Evolutionary conservation across 2,113 vertebrate genomes (phyloP).

Genomic region (Ondatra zibethicus): DNA sequence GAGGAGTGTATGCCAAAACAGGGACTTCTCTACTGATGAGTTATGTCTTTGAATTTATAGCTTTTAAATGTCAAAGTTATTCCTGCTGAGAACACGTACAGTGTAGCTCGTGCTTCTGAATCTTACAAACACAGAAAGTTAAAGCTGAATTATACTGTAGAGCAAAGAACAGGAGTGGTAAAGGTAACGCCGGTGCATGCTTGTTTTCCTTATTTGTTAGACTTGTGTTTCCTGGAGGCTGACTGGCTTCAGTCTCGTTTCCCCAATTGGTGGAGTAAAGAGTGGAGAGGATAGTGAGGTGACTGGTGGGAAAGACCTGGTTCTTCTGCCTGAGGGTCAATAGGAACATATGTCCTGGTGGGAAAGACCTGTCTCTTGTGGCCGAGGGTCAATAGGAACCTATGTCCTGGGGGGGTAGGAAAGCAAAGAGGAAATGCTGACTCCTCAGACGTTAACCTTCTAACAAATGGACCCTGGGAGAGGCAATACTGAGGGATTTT

Average conservation of each 20-base stretch:
- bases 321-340: neutral
- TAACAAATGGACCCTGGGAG: neutral
- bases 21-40: neutral
- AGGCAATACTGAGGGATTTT: neutral
- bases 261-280: slow-evolving; percentile 4
- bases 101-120: slow-evolving; percentile 14
- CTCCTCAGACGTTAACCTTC: neutral
- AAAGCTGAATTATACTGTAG: slow-evolving; percentile 11
- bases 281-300: neutral
- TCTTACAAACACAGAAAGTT: slow-evolving; percentile 42
- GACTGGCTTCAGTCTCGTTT: neutral
- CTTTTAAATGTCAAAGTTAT: slow-evolving; percentile 60
- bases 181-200: neutral
- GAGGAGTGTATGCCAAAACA: slow-evolving; percentile 3
- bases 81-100: slow-evolving; percentile 45
- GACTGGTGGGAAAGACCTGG: neutral
- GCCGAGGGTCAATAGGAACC: neutral
- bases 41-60: slow-evolving; percentile 47
- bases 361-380: neutral
- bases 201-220: slow-evolving; percentile 28
- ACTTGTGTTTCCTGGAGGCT: neutral
- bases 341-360: neutral
- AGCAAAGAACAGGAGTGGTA: slow-evolving; percentile 7
- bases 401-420: neutral
- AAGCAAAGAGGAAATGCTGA: neutral